These are phyloP conservation scores for Yasuhikotakia modesta DNA, from an alignment of 2,797 vertebrate genomes.

Conservation along the genomic window DNA sequence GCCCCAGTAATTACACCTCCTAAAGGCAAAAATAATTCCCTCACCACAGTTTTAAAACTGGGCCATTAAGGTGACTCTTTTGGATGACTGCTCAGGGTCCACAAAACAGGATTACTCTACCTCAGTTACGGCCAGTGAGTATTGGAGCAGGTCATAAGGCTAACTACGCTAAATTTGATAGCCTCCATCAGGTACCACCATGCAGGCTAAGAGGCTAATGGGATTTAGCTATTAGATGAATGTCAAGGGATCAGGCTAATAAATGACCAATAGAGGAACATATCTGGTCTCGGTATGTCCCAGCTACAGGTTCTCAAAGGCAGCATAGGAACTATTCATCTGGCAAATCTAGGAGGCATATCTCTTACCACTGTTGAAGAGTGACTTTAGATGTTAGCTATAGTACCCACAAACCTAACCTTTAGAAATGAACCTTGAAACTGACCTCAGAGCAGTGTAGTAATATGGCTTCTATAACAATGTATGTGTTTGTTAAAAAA, in stretches of 20 bases:
- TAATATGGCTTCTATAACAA: slow-evolving; percentile 6
- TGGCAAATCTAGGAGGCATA: background rate
- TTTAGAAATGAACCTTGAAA: slow-evolving; percentile 32
- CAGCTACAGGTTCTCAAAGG: slow-evolving; percentile 38
- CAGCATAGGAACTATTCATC: slow-evolving; percentile 17
- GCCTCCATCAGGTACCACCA: slow-evolving; percentile 50
- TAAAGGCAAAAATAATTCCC: background rate
- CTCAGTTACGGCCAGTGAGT: slow-evolving; percentile 46
- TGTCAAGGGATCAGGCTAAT: slow-evolving; percentile 11
- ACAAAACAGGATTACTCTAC: slow-evolving; percentile 58
- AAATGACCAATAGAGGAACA: slow-evolving; percentile 27
- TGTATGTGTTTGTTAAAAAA: slow-evolving; percentile 27
- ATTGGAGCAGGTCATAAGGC: slow-evolving; percentile 50
- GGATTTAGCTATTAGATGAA: slow-evolving; percentile 51
- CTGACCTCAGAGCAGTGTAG: background rate
- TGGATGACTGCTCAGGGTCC: slow-evolving; percentile 23
- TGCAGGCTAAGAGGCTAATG: slow-evolving; percentile 46
- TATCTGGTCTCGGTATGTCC: slow-evolving; percentile 32
- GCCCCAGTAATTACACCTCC: background rate
- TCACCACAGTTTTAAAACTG: slow-evolving; percentile 6
- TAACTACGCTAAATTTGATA: slow-evolving; percentile 43
- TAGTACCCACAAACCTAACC: background rate
- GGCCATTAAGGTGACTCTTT: slow-evolving; percentile 37
- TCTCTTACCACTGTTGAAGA: background rate
- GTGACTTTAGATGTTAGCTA: background rate